A percentile compares a stretch with the other conserved stretches of the same genome.
Conservation (phyloP, 1,140 invertebrate genomes). For the Eurytemora carolleeae region DNA sequence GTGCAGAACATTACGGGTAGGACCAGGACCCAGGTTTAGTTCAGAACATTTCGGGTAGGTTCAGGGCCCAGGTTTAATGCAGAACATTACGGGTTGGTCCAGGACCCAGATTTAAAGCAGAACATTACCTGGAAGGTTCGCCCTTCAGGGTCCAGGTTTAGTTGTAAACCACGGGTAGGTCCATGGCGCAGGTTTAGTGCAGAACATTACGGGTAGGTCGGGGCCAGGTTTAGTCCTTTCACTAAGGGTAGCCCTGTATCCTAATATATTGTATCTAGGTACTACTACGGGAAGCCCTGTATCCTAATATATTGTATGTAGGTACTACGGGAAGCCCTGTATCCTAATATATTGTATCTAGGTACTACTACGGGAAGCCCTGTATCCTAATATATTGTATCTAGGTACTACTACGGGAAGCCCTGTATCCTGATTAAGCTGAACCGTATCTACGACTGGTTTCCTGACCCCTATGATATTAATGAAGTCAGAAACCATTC, state of each 20-base stretch:
- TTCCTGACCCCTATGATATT: conserved; percentile 34
- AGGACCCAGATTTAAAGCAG: background rate
- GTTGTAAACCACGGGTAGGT: no score
- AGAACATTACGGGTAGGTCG: no score
- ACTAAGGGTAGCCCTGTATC: no score
- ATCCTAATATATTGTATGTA: background rate
- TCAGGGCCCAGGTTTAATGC: background rate
- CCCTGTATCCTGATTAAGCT: conserved; percentile 65
- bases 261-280: background rate
- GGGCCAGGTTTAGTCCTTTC: no score
- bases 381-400: conserved; percentile 27
- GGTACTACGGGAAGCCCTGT: background rate
- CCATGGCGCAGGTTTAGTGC: no score
- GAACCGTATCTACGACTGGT: conserved; percentile 69
- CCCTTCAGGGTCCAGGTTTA: background rate
- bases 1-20: background rate
- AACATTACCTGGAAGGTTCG: background rate
- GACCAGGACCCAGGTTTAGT: background rate
- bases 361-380: background rate
- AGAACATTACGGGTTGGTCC: background rate
- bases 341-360: no score
- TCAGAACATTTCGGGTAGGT: background rate
- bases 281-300: background rate
- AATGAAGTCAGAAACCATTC: background rate
- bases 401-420: conserved; percentile 48